Evolutionary conservation across 2,113 vertebrate genomes (phyloP), one percentile per base, ranked within the genome.

Genomic region (Cyprinodon tularosa): DNA sequence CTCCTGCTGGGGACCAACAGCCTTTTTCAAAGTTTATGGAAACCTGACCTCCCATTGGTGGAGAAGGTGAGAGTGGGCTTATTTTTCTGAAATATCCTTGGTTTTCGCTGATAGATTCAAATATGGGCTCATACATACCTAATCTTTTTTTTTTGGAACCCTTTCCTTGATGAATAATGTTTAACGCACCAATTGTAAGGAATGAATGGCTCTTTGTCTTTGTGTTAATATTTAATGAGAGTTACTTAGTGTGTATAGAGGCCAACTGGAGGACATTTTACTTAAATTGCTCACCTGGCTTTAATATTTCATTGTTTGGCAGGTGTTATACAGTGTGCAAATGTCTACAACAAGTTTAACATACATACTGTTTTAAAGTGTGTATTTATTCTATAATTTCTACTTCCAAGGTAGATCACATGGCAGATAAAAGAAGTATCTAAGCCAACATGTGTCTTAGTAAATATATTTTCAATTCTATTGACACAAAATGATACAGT

Each of bases 1-100:
- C 86, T 89, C 88, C 90, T 83, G 78, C 83, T 85, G 90, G 81
- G 83, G 83, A 87, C 78, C 14, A 47, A 64, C 71, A 69, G 82
- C 80, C 77, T 70, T 81, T 68, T 62, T 71, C 44, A 12, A 89
- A 78, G 75, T 91, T 89, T 88, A 91, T 91, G 90, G 91, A 90
- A 93, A 90, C 84, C 84, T 92, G 91, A 92, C 78, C 83, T 91
- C 83, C 84, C 74, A 60, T 76, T 88, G 82, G 84, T 80, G 86
- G 83, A 89, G 87, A 92, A 91, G 87, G 92, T 90, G 74, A 85
- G 88, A 71, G 15, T 2, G 5, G 8, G 1, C 29, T 4, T 50
- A 20, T 50, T 44, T 36, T 36, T 7, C 36, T 3, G 48, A 44
- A 15, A 71, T 53, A 9, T 60, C 36, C 62, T 17, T 59, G 13